Evolutionary conservation across 2,888 invertebrate species (phyloP).

Genomic region (Actias luna): DNA sequence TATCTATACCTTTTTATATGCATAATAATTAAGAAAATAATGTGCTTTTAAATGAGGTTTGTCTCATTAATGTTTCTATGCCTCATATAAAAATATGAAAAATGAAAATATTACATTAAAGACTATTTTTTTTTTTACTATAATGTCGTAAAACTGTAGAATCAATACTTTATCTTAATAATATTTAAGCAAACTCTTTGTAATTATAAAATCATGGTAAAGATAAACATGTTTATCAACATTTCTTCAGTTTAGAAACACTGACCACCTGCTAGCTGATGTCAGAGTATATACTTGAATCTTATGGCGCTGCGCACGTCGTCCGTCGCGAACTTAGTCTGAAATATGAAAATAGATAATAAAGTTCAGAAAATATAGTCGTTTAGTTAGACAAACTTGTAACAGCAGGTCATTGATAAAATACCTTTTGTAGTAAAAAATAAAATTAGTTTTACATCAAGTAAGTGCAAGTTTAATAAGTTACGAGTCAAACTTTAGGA

Average conservation of each 20-base stretch:
- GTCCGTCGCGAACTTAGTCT: conserved; percentile 27
- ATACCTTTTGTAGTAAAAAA: too few species aligned
- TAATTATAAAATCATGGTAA: neutral
- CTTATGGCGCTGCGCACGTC: conserved; percentile 21
- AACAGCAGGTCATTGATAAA: too few species aligned
- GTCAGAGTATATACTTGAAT: conserved; percentile 30
- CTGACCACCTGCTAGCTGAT: conserved; percentile 27
- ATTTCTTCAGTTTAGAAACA: conserved; percentile 24
- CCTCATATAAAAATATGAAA: too few species aligned
- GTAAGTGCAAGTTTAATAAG: too few species aligned
- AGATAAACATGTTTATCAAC: conserved; percentile 7
- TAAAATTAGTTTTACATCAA: too few species aligned
- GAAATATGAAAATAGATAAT: conserved; percentile 35
- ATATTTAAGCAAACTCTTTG: neutral
- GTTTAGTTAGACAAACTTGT: too few species aligned
- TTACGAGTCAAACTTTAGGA: too few species aligned
- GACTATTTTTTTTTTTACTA: too few species aligned
- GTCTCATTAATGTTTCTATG: too few species aligned
- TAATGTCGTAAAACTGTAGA: neutral
- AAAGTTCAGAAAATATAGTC: neutral
- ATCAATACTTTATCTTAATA: neutral
- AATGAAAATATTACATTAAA: too few species aligned
- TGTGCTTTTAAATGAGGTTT: too few species aligned
- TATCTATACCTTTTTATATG: neutral
- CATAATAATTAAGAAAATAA: neutral